A percentile compares a stretch with the other conserved stretches of the same genome.
phyloP scores from a whole-genome alignment of 2,113 vertebrate genomes.

The Antechinus stuartii region DNA sequence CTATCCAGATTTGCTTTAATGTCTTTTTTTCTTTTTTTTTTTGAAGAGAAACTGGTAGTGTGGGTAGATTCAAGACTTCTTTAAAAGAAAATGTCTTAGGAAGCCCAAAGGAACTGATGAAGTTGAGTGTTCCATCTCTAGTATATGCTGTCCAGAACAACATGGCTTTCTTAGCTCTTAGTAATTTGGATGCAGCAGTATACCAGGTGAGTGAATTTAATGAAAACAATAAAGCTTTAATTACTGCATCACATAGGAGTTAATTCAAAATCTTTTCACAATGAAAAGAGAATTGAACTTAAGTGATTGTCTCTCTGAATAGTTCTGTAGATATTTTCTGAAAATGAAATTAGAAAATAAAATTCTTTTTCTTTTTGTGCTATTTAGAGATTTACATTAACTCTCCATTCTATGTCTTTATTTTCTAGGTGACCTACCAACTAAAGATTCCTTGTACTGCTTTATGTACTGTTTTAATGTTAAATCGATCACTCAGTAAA shows the following conservation, averaged over 20 bases:
- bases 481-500: constrained; percentile 91
- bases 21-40: constrained; percentile 57
- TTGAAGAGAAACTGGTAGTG: constrained; percentile 92
- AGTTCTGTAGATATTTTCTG: not conserved
- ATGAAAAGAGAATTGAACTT: not conserved
- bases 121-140: constrained; percentile 94
- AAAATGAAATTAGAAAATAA: constrained; percentile 46
- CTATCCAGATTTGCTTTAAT: constrained; percentile 40
- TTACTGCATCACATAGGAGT: not conserved
- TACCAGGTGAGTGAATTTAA: constrained; percentile 90
- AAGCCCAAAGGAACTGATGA: constrained; percentile 92
- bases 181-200: constrained; percentile 97
- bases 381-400: constrained; percentile 36
- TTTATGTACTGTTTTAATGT: constrained; percentile 95
- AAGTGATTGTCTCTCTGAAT: not conserved
- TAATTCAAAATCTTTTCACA: constrained; percentile 24
- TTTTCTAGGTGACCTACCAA: constrained; percentile 94
- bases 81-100: constrained; percentile 90
- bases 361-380: constrained; percentile 38
- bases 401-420: not conserved
- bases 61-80: constrained; percentile 83
- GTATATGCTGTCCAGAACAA: constrained; percentile 98
- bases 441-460: constrained; percentile 98
- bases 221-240: constrained; percentile 8
- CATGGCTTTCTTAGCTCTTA: constrained; percentile 97